A percentile compares a stretch with the other conserved stretches of the same genome.
Evolutionary conservation across 2,797 vertebrate genomes (phyloP).

Genomic region (Intellagama lesueurii): DNA sequence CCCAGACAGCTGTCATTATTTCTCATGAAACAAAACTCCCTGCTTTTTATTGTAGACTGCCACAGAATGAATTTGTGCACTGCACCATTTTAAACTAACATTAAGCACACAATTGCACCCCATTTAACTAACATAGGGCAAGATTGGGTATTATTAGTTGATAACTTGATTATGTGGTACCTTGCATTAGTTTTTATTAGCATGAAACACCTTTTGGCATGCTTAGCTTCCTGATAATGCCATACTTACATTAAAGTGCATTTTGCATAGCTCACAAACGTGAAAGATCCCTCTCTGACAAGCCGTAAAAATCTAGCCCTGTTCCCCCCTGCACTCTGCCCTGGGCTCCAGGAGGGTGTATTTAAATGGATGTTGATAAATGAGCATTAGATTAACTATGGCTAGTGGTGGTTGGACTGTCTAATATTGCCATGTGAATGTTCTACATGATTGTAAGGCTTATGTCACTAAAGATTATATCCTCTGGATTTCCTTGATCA

Average conservation of each 20-base stretch:
- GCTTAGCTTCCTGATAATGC: conserved; percentile 79
- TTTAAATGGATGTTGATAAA: conserved; percentile 73
- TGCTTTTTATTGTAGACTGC: conserved; percentile 74
- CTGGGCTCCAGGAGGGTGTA: conserved; percentile 52
- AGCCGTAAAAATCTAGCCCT: conserved; percentile 77
- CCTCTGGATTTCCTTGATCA: conserved; percentile 81
- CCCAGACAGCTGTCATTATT: conserved; percentile 68
- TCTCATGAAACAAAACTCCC: conserved; percentile 45
- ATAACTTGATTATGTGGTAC: conserved; percentile 82
- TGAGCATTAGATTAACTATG: conserved; percentile 62
- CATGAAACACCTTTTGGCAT: conserved; percentile 83
- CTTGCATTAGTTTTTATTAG: conserved; percentile 84
- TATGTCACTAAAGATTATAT: conserved; percentile 76
- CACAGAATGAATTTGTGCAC: conserved; percentile 77
- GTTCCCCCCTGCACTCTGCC: background rate
- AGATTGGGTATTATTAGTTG: conserved; percentile 79
- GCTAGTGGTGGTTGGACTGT: conserved; percentile 68
- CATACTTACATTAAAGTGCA: conserved; percentile 77
- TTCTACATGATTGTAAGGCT: conserved; percentile 78
- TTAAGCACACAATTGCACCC: conserved; percentile 79
- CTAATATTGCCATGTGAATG: conserved; percentile 75
- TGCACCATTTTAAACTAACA: conserved; percentile 79
- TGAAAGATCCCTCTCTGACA: conserved; percentile 79
- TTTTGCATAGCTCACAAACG: conserved; percentile 75
- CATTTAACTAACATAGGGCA: conserved; percentile 79